phyloP scores from a whole-genome alignment of 2,888 invertebrate genomes.

The Callinectes sapidus region DNA sequence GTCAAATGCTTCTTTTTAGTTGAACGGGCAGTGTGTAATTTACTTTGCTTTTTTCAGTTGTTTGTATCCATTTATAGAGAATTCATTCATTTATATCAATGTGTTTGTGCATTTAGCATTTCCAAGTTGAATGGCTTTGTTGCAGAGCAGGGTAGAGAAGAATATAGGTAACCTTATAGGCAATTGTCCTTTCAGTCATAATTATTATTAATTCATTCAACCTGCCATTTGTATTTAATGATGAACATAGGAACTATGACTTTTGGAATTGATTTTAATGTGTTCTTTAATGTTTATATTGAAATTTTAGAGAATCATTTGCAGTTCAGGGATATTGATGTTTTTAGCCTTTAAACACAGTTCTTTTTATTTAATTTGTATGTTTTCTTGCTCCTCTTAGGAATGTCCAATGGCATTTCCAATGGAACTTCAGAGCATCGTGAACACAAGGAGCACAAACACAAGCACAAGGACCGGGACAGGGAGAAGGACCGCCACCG shows the following conservation, averaged over 20 bases:
- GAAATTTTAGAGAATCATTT: not conserved
- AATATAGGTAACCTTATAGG: too few relatives aligned
- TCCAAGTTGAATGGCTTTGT: too few relatives aligned
- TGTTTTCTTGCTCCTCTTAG: conserved; percentile 47
- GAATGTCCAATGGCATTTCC: conserved; percentile 71
- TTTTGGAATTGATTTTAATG: too few relatives aligned
- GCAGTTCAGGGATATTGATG: not conserved
- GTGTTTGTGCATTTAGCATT: too few relatives aligned
- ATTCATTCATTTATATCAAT: too few relatives aligned
- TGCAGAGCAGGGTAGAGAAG: too few relatives aligned
- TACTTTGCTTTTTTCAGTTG: too few relatives aligned
- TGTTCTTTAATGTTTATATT: not conserved
- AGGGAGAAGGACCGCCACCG: conserved; percentile 66
- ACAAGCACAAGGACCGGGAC: conserved; percentile 71
- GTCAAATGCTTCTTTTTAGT: too few relatives aligned
- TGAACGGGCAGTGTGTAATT: too few relatives aligned
- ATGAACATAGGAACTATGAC: too few relatives aligned
- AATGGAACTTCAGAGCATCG: conserved; percentile 70
- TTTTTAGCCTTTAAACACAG: not conserved
- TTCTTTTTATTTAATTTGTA: not conserved
- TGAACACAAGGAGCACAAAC: conserved; percentile 70
- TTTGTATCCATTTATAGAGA: not conserved
- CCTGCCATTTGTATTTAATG: too few relatives aligned
- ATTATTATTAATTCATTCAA: not conserved
- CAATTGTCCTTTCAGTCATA: not conserved